A percentile compares a stretch with the other conserved stretches of the same genome.
These are phyloP conservation scores for Drosophila lacicola DNA, from an alignment of 2,888 invertebrate genomes.

Conservation along the genomic window DNA sequence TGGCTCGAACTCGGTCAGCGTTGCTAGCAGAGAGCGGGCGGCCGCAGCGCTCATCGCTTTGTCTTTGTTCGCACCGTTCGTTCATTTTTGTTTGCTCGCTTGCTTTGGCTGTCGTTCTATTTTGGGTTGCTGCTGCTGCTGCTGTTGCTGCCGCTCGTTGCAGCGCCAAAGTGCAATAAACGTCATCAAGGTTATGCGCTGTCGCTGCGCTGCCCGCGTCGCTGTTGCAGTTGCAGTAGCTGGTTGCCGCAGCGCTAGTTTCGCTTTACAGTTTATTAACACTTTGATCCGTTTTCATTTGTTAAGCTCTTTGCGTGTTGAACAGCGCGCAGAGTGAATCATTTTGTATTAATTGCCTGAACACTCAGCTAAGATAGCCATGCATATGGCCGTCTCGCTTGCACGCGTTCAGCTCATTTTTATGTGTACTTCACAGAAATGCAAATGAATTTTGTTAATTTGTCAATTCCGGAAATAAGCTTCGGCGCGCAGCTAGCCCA, in stretches of 20 bases:
- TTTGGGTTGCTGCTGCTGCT: conserved; percentile 62
- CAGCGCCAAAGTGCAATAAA: conserved; percentile 83
- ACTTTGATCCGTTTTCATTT: conserved; percentile 54
- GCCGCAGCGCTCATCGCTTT: conserved; percentile 57
- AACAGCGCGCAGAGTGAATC: conserved; percentile 47
- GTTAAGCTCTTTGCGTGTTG: conserved; percentile 21
- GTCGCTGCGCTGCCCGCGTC: conserved; percentile 45
- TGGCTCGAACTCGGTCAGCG: conserved; percentile 60
- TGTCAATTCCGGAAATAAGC: conserved; percentile 71
- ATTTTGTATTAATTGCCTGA: conserved; percentile 50
- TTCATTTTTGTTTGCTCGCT: conserved; percentile 57
- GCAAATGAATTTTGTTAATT: conserved; percentile 66
- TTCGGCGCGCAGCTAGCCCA: conserved; percentile 50
- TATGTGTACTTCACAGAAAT: conserved; percentile 42
- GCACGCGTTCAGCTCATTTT: conserved; percentile 4
- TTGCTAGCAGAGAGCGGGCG: conserved; percentile 34
- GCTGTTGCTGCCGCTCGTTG: conserved; percentile 30
- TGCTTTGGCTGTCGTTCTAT: conserved; percentile 70
- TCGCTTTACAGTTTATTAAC: conserved; percentile 59
- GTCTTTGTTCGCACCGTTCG: conserved; percentile 54
- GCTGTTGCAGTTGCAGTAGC: conserved; percentile 27
- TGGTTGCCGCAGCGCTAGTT: conserved; percentile 32
- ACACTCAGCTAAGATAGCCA: conserved; percentile 28
- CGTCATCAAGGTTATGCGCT: conserved; percentile 83
- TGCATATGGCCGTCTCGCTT: conserved; percentile 30